phyloP scores from a whole-genome alignment of 2,888 invertebrate genomes.

The Plebejus argus region DNA sequence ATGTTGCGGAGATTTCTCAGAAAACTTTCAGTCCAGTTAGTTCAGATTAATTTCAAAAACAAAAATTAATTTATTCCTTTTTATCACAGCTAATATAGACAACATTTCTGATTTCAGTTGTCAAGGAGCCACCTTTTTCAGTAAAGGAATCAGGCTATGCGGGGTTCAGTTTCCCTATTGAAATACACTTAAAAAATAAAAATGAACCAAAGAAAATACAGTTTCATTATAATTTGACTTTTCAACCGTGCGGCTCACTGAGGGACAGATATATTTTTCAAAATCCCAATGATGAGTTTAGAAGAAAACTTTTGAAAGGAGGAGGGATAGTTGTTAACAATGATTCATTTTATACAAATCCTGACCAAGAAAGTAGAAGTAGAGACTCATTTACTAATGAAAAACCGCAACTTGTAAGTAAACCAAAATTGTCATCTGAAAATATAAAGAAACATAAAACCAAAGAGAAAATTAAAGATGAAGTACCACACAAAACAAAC shows the following conservation, averaged over 20 bases:
- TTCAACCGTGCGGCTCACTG: conserved; percentile 88
- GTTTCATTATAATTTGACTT: conserved; percentile 91
- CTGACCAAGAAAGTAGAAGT: conserved; percentile 79
- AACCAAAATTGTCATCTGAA: conserved; percentile 85
- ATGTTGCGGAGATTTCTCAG: neutral
- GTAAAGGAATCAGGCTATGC: conserved; percentile 98
- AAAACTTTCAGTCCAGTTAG: neutral
- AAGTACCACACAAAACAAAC: conserved; percentile 79
- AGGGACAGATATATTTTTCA: conserved; percentile 92
- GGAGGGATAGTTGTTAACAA: conserved; percentile 84
- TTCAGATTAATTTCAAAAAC: neutral
- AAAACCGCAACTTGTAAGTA: conserved; percentile 83
- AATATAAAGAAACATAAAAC: conserved; percentile 82
- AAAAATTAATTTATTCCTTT: neutral
- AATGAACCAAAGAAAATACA: conserved; percentile 93
- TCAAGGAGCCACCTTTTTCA: conserved; percentile 94
- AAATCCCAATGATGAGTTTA: conserved; percentile 94
- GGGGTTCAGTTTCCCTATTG: conserved; percentile 94
- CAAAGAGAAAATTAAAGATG: conserved; percentile 76
- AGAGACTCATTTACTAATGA: conserved; percentile 81
- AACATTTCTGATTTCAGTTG: conserved; percentile 81
- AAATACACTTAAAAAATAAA: conserved; percentile 92
- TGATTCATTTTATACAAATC: conserved; percentile 72
- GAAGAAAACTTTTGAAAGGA: conserved; percentile 91
- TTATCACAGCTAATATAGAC: neutral